Evolutionary conservation across 2,797 vertebrate genomes (phyloP).

Genomic region (Clarias platycephalus): DNA sequence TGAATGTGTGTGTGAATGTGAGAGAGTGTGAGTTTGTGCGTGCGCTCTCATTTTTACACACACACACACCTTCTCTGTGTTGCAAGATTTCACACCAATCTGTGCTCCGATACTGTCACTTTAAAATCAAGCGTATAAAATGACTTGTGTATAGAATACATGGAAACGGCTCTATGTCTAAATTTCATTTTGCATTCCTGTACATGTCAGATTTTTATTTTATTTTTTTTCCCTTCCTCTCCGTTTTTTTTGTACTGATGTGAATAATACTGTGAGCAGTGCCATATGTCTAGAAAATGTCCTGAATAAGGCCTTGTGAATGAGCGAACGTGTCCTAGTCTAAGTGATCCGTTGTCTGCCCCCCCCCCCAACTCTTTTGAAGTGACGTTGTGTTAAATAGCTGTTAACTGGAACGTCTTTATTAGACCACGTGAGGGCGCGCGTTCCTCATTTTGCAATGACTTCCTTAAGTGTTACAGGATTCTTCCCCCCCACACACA

Average conservation of each 20-base stretch:
- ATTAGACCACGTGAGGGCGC: slow-evolving; percentile 52
- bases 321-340: slow-evolving; percentile 53
- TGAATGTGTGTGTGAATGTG: slow-evolving; percentile 39
- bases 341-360: slow-evolving; percentile 11
- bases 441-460: slow-evolving; percentile 48
- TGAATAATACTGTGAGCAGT: slow-evolving; percentile 78
- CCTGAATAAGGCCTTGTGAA: slow-evolving; percentile 59
- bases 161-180: slow-evolving; percentile 61
- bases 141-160: slow-evolving; percentile 61
- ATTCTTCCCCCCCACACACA: not conserved
- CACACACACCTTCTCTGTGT: slow-evolving; percentile 22
- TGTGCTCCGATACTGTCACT: slow-evolving; percentile 82
- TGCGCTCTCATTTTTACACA: not conserved
- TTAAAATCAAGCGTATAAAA: slow-evolving; percentile 73
- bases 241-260: slow-evolving; percentile 67
- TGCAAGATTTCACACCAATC: slow-evolving; percentile 62
- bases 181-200: slow-evolving; percentile 76
- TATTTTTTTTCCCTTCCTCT: slow-evolving; percentile 49
- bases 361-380: not conserved
- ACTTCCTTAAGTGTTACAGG: slow-evolving; percentile 35
- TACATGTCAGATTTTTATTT: slow-evolving; percentile 64
- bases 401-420: slow-evolving; percentile 28
- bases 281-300: slow-evolving; percentile 71
- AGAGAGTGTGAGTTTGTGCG: slow-evolving; percentile 29
- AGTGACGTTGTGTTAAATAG: not conserved